Evolutionary conservation across 2,888 invertebrate genomes (phyloP).

Genomic region (Temnothorax unifasciatus): DNA sequence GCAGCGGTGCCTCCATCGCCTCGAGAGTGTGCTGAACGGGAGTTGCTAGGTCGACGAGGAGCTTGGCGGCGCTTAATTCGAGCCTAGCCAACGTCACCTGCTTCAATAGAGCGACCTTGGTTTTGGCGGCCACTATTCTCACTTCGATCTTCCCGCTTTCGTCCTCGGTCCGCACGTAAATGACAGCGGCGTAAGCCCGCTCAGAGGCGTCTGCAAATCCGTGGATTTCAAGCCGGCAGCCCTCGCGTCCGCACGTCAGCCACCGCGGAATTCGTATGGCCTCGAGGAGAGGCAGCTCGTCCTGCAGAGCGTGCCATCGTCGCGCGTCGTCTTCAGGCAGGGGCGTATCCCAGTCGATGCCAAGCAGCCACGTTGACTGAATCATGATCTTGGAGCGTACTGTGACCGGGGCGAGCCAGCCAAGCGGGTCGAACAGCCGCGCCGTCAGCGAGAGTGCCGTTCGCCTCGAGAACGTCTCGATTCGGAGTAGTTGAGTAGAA

Average conservation of each 20-base stretch:
- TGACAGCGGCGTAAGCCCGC: background rate
- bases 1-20: background rate
- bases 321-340: background rate
- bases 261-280: background rate
- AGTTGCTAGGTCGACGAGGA: background rate
- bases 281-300: background rate
- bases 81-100: background rate
- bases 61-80: background rate
- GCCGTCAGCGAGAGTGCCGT: background rate
- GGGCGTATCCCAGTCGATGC: background rate
- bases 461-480: background rate
- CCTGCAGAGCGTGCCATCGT: no score
- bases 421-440: background rate
- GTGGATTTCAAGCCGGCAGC: background rate
- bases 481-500: rapidly evolving
- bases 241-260: background rate
- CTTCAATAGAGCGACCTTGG: background rate
- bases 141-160: no score
- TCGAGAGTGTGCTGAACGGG: background rate
- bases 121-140: background rate
- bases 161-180: background rate
- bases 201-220: background rate
- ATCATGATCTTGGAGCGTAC: no score
- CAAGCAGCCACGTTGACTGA: background rate
- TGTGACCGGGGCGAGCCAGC: background rate